Evolutionary conservation across 2,113 vertebrate species (phyloP).

Genomic region (Cephalopterus ornatus): DNA sequence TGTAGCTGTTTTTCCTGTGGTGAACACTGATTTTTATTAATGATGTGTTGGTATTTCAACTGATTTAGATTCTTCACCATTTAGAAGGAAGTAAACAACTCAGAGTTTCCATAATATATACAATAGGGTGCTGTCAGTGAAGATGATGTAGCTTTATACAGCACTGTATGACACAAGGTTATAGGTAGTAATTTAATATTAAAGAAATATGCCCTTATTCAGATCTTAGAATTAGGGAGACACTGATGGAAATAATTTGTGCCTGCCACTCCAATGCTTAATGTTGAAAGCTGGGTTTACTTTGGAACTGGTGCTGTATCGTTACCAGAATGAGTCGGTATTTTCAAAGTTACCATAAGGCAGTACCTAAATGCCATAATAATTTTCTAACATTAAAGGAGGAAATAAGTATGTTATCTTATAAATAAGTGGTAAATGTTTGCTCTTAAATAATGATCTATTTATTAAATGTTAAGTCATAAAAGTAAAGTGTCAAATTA

Average conservation of each 20-base stretch:
- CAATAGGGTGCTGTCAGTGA: background rate
- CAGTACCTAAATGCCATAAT: background rate
- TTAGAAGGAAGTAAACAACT: background rate
- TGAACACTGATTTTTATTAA: background rate
- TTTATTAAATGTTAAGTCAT: background rate
- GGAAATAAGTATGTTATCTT: background rate
- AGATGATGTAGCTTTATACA: background rate
- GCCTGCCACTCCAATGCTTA: background rate
- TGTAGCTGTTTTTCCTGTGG: background rate
- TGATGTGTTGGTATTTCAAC: background rate
- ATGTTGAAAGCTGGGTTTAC: background rate
- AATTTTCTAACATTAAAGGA: background rate
- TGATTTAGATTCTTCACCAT: background rate
- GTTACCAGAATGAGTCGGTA: background rate
- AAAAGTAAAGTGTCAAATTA: background rate
- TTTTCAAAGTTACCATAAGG: background rate
- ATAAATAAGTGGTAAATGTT: background rate
- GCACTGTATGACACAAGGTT: background rate
- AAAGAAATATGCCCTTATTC: background rate
- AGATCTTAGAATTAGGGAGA: background rate
- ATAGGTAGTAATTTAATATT: background rate
- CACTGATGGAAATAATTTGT: background rate
- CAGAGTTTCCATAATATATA: background rate
- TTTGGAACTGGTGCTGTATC: background rate
- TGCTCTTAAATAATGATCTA: background rate